A percentile compares a stretch with the other conserved stretches of the same genome.
Conservation (phyloP, 2,797 vertebrate genomes). For the Oryzias dopingdopingensis region DNA sequence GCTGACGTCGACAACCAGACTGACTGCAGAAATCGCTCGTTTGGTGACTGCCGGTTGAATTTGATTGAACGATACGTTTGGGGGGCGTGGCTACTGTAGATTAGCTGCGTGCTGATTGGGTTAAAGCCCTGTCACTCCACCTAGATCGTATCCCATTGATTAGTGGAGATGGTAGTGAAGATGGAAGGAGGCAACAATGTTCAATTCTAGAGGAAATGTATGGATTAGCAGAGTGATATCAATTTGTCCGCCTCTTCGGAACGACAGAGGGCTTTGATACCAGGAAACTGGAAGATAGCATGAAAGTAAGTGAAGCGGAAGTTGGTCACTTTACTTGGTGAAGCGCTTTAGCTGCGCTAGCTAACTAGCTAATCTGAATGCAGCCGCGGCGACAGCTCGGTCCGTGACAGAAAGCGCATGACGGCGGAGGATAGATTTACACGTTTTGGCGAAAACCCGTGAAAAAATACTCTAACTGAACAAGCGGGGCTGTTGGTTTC, state of each 20-base stretch:
- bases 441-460: background rate
- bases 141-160: constrained; percentile 25
- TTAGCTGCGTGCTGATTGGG: constrained; percentile 60
- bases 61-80: constrained; percentile 53
- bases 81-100: constrained; percentile 14
- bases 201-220: constrained; percentile 72
- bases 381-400: constrained; percentile 59
- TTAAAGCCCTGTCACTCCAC: constrained; percentile 36
- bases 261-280: constrained; percentile 36
- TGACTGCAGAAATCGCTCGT: constrained; percentile 60
- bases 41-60: background rate
- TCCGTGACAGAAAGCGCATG: constrained; percentile 54
- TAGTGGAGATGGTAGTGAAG: constrained; percentile 78
- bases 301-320: constrained; percentile 77
- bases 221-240: constrained; percentile 61
- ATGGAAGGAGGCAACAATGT: constrained; percentile 71
- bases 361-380: constrained; percentile 68
- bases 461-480: constrained; percentile 9
- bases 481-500: background rate
- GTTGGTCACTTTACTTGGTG: constrained; percentile 42
- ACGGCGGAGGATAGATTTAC: constrained; percentile 31
- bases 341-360: constrained; percentile 55
- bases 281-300: constrained; percentile 65
- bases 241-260: constrained; percentile 11
- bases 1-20: constrained; percentile 63